These are phyloP conservation scores for Scomber japonicus DNA, from an alignment of 2,113 vertebrate species.

Conservation along the genomic window DNA sequence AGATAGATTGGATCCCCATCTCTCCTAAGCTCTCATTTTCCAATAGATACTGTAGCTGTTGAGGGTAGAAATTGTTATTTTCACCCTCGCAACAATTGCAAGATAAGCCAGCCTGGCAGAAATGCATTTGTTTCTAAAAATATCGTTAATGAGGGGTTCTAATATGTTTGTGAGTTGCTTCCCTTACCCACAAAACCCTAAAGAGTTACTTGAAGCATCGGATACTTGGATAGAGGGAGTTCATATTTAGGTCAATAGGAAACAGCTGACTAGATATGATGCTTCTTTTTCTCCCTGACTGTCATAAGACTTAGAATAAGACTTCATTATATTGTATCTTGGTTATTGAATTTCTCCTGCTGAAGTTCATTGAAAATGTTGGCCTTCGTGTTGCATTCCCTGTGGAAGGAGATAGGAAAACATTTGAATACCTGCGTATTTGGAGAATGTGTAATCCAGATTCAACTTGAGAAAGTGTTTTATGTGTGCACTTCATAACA, in stretches of 20 bases:
- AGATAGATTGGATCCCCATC: slow-evolving; percentile 36
- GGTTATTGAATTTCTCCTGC: slow-evolving; percentile 24
- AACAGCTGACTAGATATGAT: slow-evolving; percentile 61
- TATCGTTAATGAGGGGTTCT: slow-evolving; percentile 75
- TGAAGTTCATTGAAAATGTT: slow-evolving; percentile 19
- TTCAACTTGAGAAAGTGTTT: slow-evolving; percentile 56
- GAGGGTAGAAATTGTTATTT: slow-evolving; percentile 58
- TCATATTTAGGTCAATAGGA: slow-evolving; percentile 68
- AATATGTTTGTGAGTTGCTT: slow-evolving; percentile 60
- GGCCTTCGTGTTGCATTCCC: slow-evolving; percentile 6
- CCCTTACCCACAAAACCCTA: slow-evolving; percentile 46
- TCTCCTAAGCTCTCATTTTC: slow-evolving; percentile 55
- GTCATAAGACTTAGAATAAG: slow-evolving; percentile 22
- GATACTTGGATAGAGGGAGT: slow-evolving; percentile 46
- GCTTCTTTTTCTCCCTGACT: slow-evolving; percentile 29
- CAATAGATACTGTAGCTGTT: slow-evolving; percentile 40
- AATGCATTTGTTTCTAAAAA: slow-evolving; percentile 74
- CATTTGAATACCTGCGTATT: slow-evolving; percentile 33
- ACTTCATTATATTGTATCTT: slow-evolving; percentile 22
- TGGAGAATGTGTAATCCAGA: slow-evolving; percentile 42
- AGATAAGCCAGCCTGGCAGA: slow-evolving; percentile 53
- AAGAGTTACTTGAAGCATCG: slow-evolving; percentile 46
- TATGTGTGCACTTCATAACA: slow-evolving; percentile 38
- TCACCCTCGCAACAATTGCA: slow-evolving; percentile 50
- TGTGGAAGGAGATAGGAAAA: slow-evolving; percentile 27